These are phyloP conservation scores for Calidris pugnax DNA, from an alignment of 2,113 vertebrate species.

Conservation along the genomic window DNA sequence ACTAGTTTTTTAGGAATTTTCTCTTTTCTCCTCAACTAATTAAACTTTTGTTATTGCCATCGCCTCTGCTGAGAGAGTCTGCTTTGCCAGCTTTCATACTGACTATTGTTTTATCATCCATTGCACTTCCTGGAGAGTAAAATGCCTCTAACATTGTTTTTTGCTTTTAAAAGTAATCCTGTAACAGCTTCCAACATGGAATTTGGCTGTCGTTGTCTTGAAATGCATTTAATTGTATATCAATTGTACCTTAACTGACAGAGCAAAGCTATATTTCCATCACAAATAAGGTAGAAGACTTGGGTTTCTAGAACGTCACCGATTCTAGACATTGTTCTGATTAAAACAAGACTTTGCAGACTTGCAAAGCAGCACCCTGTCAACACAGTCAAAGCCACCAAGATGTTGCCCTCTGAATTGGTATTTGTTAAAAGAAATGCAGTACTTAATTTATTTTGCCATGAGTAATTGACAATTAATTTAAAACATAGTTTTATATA, in stretches of 20 bases:
- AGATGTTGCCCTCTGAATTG: background rate
- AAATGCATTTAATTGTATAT: background rate
- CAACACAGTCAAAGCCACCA: background rate
- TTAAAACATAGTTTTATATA: background rate
- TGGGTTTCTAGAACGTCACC: background rate
- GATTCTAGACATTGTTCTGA: background rate
- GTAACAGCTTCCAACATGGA: background rate
- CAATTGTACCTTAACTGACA: background rate
- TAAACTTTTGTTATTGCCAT: constrained; percentile 19
- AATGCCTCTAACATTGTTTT: background rate
- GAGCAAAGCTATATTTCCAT: background rate
- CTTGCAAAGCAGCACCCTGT: background rate
- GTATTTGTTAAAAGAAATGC: background rate
- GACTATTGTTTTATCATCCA: constrained; percentile 6
- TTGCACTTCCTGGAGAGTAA: constrained; percentile 39
- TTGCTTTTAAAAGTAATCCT: background rate
- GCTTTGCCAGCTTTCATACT: constrained; percentile 39
- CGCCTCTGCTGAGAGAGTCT: background rate
- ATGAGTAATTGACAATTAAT: background rate
- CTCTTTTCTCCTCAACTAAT: constrained; percentile 22
- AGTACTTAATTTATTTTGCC: background rate
- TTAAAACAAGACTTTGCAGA: background rate
- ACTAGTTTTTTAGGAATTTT: constrained; percentile 44
- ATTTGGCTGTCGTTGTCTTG: background rate
- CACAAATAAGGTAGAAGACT: background rate